Base-by-base conservation (phyloP, 2,888 invertebrate genomes). In the Dynastes maya region DNA sequence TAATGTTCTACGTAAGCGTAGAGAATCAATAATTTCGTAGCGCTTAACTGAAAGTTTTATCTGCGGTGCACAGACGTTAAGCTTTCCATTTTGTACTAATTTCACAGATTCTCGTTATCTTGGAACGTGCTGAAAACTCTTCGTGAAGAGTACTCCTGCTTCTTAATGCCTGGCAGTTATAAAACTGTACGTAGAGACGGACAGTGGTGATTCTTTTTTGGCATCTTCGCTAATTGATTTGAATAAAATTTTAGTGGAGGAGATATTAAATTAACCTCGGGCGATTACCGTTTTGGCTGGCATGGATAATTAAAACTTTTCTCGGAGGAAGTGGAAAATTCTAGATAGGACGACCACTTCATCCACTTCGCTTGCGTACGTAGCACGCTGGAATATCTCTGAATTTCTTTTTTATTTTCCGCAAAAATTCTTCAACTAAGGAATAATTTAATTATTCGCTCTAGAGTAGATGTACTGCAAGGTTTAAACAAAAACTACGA, bases 221-320 rank as follows among this genome's bases (percentile, higher is more conserved):
- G 72, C 58, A 63, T 61, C 61, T 61, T 61, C 61, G 72, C 72
- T 74, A 74, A 74, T 74, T 74, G 72, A 74, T 74, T 74, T 74
- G 72, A 74, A 74, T 74, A 74, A 74, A 74, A 74, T 74, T 74
- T 74, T 45, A 74, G 72, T 74, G 71, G 72, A 40, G 61, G 27
- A 61, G 72, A 74, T 74, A 74, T 74, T 74, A 74, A 74, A 74
- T 74, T 74, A 74, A 61, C 72, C 72, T 61, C 61, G 16, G 72
- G 72, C 72, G 72, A 74, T 74, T 61, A 74, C 72, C 72, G 72
- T 40, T 74, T 61, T 45, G 61, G 63, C 45, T 45, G 45, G 45
- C 61, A 40, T 27, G 72, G 72, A 74, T 74, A 74, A 74, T 74
- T 74, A 74, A 74, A 74, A 74, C 72, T 74, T 74, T 61, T 61